Conservation (phyloP, 1,140 invertebrate species). For the Eciton burchellii region DNA sequence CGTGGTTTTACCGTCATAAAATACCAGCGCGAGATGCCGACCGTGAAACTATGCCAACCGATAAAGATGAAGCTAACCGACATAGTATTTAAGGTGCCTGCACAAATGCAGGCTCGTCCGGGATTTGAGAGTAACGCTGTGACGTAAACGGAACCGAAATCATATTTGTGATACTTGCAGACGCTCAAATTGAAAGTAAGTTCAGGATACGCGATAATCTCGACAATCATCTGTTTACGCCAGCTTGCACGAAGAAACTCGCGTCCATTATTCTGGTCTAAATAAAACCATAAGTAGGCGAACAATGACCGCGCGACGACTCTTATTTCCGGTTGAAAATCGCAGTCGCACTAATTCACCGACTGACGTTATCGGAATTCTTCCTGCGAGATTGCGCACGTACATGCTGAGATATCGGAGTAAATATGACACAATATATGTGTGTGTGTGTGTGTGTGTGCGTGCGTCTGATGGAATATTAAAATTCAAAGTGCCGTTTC, state of each 20-base stretch:
- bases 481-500: background rate
- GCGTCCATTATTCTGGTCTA: slow-evolving; percentile 63
- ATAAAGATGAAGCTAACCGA: slow-evolving; percentile 27
- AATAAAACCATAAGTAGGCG: slow-evolving; percentile 62
- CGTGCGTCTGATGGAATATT: too few species aligned
- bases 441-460: too few species aligned
- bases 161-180: slow-evolving; percentile 28
- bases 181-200: slow-evolving; percentile 47
- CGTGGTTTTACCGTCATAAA: slow-evolving; percentile 57
- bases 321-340: slow-evolving; percentile 64
- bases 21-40: slow-evolving; percentile 43
- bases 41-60: slow-evolving; percentile 55
- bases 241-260: slow-evolving; percentile 43
- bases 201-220: slow-evolving; percentile 12
- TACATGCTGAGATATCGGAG: background rate
- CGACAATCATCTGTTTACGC: slow-evolving; percentile 28
- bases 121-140: background rate
- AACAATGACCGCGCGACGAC: slow-evolving; percentile 57
- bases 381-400: slow-evolving; percentile 17
- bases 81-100: slow-evolving; percentile 12
- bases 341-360: slow-evolving; percentile 50
- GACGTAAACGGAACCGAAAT: slow-evolving; percentile 4
- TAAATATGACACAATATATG: slow-evolving; percentile 8
- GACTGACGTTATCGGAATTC: slow-evolving; percentile 57
- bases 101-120: slow-evolving; percentile 6